phyloP scores from a whole-genome alignment of 2,797 vertebrate genomes.

The Petrocephalus schoutedeni region DNA sequence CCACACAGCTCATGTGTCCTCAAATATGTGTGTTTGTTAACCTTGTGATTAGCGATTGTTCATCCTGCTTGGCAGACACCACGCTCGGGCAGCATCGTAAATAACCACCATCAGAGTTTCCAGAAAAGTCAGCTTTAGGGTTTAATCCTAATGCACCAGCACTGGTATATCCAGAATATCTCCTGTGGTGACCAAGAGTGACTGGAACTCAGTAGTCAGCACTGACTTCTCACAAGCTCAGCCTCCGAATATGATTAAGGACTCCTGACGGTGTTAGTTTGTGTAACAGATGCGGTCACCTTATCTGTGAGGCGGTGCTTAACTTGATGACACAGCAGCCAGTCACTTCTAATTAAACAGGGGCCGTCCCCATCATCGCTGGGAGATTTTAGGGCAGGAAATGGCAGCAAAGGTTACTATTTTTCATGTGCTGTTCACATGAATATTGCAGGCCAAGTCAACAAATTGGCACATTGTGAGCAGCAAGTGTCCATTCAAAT shows the following conservation, averaged over 20 bases:
- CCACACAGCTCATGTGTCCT: constrained; percentile 9
- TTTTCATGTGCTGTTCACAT: neutral
- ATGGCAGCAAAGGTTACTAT: constrained; percentile 2
- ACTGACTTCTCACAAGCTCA: neutral
- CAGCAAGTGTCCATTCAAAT: neutral
- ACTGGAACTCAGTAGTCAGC: neutral
- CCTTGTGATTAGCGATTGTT: neutral
- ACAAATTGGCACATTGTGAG: neutral
- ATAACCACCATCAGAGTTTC: neutral
- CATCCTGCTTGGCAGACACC: neutral
- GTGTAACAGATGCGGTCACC: neutral
- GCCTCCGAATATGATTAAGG: neutral
- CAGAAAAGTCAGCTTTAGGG: neutral
- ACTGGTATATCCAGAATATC: neutral
- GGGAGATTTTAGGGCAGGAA: neutral
- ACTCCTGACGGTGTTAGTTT: constrained; percentile 15
- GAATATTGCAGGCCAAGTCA: neutral
- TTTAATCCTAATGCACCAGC: neutral
- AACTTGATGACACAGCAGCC: neutral
- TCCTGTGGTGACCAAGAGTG: neutral
- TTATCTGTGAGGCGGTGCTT: neutral
- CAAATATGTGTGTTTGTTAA: constrained; percentile 17
- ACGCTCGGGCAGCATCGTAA: neutral
- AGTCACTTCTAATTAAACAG: constrained; percentile 18
- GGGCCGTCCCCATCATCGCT: neutral